phyloP scores from a whole-genome alignment of 1,140 invertebrate genomes.

The Zaprionus taronus region DNA sequence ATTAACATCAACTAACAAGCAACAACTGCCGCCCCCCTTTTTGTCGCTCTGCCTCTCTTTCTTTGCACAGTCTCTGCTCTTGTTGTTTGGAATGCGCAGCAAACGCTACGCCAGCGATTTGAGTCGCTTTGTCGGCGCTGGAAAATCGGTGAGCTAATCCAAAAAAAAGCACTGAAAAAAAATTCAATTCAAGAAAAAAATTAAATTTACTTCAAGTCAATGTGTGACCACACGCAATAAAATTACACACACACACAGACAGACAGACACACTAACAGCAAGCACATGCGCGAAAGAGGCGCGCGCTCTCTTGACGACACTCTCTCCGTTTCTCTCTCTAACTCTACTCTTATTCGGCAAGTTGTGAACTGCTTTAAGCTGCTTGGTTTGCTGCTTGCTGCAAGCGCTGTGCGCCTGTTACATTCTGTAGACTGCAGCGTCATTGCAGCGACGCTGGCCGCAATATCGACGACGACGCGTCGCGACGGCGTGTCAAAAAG shows the following conservation, averaged over 20 bases:
- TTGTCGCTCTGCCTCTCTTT: neutral
- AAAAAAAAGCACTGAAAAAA: neutral
- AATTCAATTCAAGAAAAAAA: slow-evolving; percentile 10
- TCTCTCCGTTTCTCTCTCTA: slow-evolving; percentile 18
- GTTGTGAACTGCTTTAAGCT: neutral
- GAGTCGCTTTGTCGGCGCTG: slow-evolving; percentile 65
- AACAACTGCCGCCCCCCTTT: slow-evolving; percentile 12
- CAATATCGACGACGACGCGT: slow-evolving; percentile 15
- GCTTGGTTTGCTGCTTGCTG: slow-evolving; percentile 12
- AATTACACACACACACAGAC: slow-evolving; percentile 25
- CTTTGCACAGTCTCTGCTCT: neutral
- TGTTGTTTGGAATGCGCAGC: slow-evolving; percentile 64
- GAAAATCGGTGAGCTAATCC: slow-evolving; percentile 76
- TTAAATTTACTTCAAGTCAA: slow-evolving; percentile 28
- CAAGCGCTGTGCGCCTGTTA: slow-evolving; percentile 70
- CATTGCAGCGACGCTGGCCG: slow-evolving; percentile 69
- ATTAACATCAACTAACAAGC: slow-evolving; percentile 5
- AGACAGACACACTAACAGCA: slow-evolving; percentile 9
- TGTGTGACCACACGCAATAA: slow-evolving; percentile 40
- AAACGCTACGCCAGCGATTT: slow-evolving; percentile 77
- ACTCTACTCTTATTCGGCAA: neutral
- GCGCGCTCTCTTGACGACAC: slow-evolving; percentile 27
- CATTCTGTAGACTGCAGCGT: slow-evolving; percentile 84
- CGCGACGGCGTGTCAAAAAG: neutral
- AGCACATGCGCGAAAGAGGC: slow-evolving; percentile 40